These are phyloP conservation scores for Hoplodrina ambigua DNA, from an alignment of 2,888 invertebrate genomes.

Conservation along the genomic window DNA sequence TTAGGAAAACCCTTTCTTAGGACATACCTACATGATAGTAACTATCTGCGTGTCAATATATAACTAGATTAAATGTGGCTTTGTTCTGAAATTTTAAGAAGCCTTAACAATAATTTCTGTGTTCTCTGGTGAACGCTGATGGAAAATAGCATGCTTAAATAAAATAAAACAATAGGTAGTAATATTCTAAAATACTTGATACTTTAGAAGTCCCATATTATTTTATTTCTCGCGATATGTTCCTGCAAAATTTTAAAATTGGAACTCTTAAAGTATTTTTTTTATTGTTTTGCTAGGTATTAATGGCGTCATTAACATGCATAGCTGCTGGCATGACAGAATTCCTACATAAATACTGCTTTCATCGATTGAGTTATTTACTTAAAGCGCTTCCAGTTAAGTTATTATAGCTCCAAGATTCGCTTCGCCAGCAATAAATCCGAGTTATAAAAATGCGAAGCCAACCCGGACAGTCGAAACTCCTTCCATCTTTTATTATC, in stretches of 20 bases:
- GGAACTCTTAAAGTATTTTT: neutral
- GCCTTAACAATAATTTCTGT: neutral
- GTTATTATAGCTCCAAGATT: slow-evolving; percentile 63
- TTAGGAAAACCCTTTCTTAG: too few relatives aligned
- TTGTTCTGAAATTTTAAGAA: slow-evolving; percentile 1
- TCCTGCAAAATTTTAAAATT: neutral
- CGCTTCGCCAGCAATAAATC: slow-evolving; percentile 72
- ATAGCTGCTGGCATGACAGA: slow-evolving; percentile 5
- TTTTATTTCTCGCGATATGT: neutral
- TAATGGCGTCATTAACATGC: slow-evolving; percentile 6
- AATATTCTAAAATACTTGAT: neutral
- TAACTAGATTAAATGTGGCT: too few relatives aligned
- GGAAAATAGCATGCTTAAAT: neutral
- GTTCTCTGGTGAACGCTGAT: neutral
- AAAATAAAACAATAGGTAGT: neutral
- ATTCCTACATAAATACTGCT: slow-evolving; percentile 22
- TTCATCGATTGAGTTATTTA: slow-evolving; percentile 32
- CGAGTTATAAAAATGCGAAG: slow-evolving; percentile 72
- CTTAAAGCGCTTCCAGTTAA: slow-evolving; percentile 54
- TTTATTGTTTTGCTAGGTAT: neutral
- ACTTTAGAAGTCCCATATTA: neutral
- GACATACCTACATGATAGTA: too few relatives aligned
- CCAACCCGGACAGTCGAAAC: slow-evolving; percentile 65
- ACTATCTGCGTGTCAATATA: too few relatives aligned
- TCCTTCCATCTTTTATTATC: slow-evolving; percentile 70